Evolutionary conservation across 2,797 vertebrate genomes (phyloP), one percentile per base, ranked within the genome.

Genomic region (Ptychadena robeensis): DNA sequence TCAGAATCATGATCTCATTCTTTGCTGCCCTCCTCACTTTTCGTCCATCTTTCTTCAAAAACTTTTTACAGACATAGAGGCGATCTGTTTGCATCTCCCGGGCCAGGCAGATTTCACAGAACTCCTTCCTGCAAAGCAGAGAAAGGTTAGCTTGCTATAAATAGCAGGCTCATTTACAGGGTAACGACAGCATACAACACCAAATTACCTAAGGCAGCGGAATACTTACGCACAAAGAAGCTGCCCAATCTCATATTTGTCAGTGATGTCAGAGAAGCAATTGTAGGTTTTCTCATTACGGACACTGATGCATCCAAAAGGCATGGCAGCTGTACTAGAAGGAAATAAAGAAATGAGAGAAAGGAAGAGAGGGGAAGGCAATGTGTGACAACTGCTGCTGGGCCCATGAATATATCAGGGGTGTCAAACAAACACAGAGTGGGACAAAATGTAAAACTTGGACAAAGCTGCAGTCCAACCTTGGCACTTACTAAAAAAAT

Each of bases 1-100:
- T 96, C 86, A 96, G 92, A 88, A 96, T 96, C 92, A 95, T 93
- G 89, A 96, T 96, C 91, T 96, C 95, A 34, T 96, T 96, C 91
- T 95, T 95, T 86, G 95, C 95, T 71, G 95, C 95, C 90, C 95
- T 94, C 87, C 95, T 92, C 89, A 96, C 95, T 91, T 96, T 96
- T 86, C 91, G 94, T 85, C 95, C 95, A 44, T 96, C 95, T 87
- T 96, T 96, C 92, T 96, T 96, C 88, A 95, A 90, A 90, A 96
- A 96, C 90, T 96, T 96, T 91, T 96, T 96, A 87, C 95, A 96
- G 89, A 95, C 93, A 85, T 93, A 96, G 82, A 96, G 92, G 88
- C 95, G 94, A 86, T 95, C 92, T 72, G 94, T 96, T 88, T 94
- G 94, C 85, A 94, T 91, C 88, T 96, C 95, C 78, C 95, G 95